These are phyloP conservation scores for Pantala flavescens DNA, from an alignment of 1,140 invertebrate genomes.

Conservation along the genomic window DNA sequence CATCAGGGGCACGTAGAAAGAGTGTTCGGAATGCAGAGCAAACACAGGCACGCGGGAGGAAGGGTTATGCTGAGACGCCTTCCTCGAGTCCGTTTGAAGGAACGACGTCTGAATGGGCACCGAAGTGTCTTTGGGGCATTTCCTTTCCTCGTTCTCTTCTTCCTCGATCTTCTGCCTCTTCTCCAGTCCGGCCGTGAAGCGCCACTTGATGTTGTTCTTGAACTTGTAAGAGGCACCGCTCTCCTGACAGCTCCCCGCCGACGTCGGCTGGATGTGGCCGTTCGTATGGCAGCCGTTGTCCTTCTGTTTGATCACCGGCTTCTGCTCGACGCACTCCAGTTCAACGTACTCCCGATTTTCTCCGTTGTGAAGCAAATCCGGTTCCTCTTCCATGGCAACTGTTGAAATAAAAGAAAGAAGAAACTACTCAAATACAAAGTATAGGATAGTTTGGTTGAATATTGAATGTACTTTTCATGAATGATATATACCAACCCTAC, in stretches of 20 bases:
- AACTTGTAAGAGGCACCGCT: constrained; percentile 66
- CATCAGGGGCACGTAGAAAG: constrained; percentile 86
- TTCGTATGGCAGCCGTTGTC: no score
- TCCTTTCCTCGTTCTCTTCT: constrained; percentile 21
- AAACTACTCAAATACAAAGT: no score
- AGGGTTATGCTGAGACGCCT: constrained; percentile 15
- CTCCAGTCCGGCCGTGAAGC: constrained; percentile 47
- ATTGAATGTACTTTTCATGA: no score
- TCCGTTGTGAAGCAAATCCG: no score
- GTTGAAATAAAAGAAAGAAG: no score
- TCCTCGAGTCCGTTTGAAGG: constrained; percentile 27
- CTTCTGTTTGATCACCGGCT: no score
- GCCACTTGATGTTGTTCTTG: constrained; percentile 86
- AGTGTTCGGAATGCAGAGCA: constrained; percentile 69
- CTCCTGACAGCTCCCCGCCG: not conserved
- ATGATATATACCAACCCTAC: no score
- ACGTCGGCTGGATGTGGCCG: not conserved
- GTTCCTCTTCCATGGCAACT: no score
- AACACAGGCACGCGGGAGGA: constrained; percentile 58
- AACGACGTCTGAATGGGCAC: constrained; percentile 30
- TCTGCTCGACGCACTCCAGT: no score
- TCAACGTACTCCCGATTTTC: no score
- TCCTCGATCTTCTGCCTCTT: constrained; percentile 23
- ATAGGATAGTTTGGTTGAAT: no score
- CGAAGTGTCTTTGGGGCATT: not conserved